Base-by-base conservation (phyloP, 2,888 invertebrate species). In the Pomacea canaliculata region DNA sequence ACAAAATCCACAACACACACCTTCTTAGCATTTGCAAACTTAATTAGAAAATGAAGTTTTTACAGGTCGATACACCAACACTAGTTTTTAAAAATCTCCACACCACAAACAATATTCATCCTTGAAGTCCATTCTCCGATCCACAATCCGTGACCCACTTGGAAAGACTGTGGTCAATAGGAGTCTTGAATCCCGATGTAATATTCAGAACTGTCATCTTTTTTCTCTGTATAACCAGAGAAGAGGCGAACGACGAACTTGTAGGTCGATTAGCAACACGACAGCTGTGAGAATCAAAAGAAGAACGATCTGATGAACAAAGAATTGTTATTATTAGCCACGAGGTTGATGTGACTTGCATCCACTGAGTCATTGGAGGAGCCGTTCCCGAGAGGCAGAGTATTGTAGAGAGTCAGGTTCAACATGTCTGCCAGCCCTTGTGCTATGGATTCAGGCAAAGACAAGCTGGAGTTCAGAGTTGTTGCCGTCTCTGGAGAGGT, bases 211-310 rank as follows among this genome's bases (percentile, higher is more conserved):
- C 74, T 74, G 23, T 80, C 80, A n/a, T 80, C 80, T 68, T 80
- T 80, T 48, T 78, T 71, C 71, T 80, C 80, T 49, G 78, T 27
- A 68, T 80, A 80, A 5, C 80, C 80, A 13, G 78, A 74, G 37
- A 80, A 80, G 19, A 80, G 80, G 8, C 78, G 69, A 46, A 80
- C 78, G 18, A 80, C 80, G 46, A 80, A 80, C 63, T 76, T 78
- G 70, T 80, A 80, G 23, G 80, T 76, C 23, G 71, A 68, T 0
- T n/a, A 80, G 70, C 51, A 80, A 70, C 1, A 80, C 80, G 10
- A 80, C 76, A 7, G 78, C 76, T 27, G 80, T 80, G 19, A 80
- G 74, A 12, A 80, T 76, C 19, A 80, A 71, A 5, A 80, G 65
- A 9, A 78, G 72, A 3, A 71, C 49, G 3, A 80, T 76, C 62